Conservation (phyloP, 2,888 invertebrate genomes). For the Anarsia innoxiella region DNA sequence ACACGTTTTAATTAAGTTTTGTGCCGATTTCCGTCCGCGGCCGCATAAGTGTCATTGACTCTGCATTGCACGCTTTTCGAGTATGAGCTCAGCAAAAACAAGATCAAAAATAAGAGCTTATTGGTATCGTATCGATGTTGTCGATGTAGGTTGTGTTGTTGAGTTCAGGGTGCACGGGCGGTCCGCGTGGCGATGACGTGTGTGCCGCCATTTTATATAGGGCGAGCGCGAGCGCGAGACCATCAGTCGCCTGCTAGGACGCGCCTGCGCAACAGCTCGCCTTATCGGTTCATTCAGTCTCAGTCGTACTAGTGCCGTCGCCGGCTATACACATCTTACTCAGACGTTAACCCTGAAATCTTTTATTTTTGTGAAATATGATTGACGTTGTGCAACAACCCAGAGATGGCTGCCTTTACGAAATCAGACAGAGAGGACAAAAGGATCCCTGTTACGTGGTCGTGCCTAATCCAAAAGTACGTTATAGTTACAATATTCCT, state of each 20-base stretch:
- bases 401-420: conserved; percentile 77
- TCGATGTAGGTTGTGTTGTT: conserved; percentile 48
- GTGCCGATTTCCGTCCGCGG: conserved; percentile 3
- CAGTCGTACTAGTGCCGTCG: conserved; percentile 40
- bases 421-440: conserved; percentile 79
- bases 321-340: conserved; percentile 31
- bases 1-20: too few species aligned
- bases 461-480: conserved; percentile 80
- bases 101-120: conserved; percentile 44
- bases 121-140: conserved; percentile 41
- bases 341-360: conserved; percentile 40
- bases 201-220: conserved; percentile 68
- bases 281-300: conserved; percentile 23
- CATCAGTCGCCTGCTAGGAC: conserved; percentile 76
- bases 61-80: conserved; percentile 1
- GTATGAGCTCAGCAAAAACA: conserved; percentile 13
- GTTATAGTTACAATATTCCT: conserved; percentile 30
- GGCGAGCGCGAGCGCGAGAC: conserved; percentile 74
- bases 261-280: conserved; percentile 38
- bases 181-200: conserved; percentile 67
- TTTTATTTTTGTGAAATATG: conserved; percentile 33
- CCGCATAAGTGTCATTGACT: conserved; percentile 9
- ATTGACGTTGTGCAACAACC: conserved; percentile 61
- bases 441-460: conserved; percentile 80
- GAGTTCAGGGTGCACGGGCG: conserved; percentile 60